These are phyloP conservation scores for Hedya salicella DNA, from an alignment of 2,888 invertebrate species.

Conservation along the genomic window DNA sequence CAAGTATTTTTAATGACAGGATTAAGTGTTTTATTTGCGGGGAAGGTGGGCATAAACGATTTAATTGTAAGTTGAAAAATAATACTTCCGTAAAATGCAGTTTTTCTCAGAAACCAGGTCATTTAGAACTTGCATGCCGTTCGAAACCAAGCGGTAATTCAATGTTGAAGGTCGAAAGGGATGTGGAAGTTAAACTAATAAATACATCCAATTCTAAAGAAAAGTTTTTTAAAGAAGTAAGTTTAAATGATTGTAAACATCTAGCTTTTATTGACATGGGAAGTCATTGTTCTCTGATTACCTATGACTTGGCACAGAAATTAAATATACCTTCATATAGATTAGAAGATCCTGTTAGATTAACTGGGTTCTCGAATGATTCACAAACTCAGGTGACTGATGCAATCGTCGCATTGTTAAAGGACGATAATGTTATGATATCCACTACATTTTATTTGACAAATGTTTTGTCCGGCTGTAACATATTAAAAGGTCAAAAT, in stretches of 20 bases:
- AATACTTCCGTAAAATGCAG: neutral
- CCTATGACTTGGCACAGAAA: conserved; percentile 19
- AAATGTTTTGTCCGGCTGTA: conserved; percentile 37
- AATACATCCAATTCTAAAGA: conserved; percentile 29
- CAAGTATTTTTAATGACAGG: neutral
- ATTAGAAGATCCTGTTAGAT: conserved; percentile 34
- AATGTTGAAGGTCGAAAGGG: conserved; percentile 44
- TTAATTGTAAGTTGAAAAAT: neutral
- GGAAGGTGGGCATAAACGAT: conserved; percentile 24
- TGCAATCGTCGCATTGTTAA: conserved; percentile 26
- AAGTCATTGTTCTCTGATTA: conserved; percentile 48
- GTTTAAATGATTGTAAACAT: conserved; percentile 33
- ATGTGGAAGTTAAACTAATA: conserved; percentile 47
- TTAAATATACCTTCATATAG: conserved; percentile 19
- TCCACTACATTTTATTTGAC: conserved; percentile 37
- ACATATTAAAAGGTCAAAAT: conserved; percentile 46
- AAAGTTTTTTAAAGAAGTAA: conserved; percentile 45
- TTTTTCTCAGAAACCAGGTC: conserved; percentile 32
- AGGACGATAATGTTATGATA: conserved; percentile 42
- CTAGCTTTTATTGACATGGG: conserved; percentile 48
- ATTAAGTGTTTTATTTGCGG: conserved; percentile 44
- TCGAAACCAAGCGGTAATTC: conserved; percentile 37
- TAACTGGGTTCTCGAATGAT: conserved; percentile 43
- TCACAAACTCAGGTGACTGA: conserved; percentile 30
- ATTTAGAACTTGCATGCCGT: conserved; percentile 46